Percentiles rank a stretch among this genome's conserved stretches.
These are phyloP conservation scores for Oreochromis aureus DNA, from an alignment of 2,113 vertebrate species.

Conservation along the genomic window DNA sequence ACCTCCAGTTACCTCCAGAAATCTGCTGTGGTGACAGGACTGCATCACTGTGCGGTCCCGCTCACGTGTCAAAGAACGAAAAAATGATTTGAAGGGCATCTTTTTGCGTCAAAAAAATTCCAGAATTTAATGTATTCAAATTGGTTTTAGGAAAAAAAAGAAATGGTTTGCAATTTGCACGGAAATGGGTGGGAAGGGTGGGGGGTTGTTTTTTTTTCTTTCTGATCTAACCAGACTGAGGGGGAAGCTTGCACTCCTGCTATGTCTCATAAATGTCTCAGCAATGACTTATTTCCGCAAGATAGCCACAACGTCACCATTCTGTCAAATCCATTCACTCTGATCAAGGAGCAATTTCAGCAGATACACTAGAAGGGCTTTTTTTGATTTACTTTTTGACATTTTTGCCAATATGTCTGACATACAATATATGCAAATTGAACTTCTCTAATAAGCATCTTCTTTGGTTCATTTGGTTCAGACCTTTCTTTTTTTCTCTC, in stretches of 20 bases:
- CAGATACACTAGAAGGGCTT: slow-evolving; percentile 23
- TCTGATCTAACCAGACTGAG: not conserved
- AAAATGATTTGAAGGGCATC: not conserved
- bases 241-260: not conserved
- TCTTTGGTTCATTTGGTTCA: slow-evolving; percentile 48
- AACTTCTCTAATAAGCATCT: slow-evolving; percentile 57
- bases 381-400: slow-evolving; percentile 60
- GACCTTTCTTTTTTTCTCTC: slow-evolving; percentile 4
- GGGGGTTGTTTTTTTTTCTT: not conserved
- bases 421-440: slow-evolving; percentile 61
- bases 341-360: slow-evolving; percentile 60
- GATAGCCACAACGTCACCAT: slow-evolving; percentile 24
- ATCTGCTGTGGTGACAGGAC: not conserved
- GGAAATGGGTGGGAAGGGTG: not conserved
- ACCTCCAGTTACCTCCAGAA: not conserved
- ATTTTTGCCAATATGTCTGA: slow-evolving; percentile 57
- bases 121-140: not conserved
- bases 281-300: slow-evolving; percentile 42
- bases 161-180: not conserved
- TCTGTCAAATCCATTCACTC: slow-evolving; percentile 52
- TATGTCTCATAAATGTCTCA: slow-evolving; percentile 37
- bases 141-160: not conserved
- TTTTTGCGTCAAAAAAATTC: not conserved
- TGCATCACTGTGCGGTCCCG: not conserved
- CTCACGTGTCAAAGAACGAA: not conserved